Evolutionary conservation across 2,888 invertebrate genomes (phyloP).

Genomic region (Agriopis leucophaearia): DNA sequence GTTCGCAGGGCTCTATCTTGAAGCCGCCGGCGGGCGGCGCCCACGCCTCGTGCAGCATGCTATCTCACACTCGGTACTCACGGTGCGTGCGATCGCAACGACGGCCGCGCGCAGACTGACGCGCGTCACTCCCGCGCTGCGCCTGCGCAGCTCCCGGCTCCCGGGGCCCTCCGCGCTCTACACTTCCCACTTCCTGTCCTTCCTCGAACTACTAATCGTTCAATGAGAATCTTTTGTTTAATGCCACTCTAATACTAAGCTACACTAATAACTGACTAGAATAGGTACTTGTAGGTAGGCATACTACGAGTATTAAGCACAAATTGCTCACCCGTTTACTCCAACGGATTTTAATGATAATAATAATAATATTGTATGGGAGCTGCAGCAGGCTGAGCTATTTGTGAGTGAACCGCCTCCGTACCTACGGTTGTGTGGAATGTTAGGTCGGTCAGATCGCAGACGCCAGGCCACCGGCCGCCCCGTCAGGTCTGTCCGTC

Average conservation of each 20-base stretch:
- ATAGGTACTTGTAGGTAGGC: too few relatives aligned
- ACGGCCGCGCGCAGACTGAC: conserved; percentile 50
- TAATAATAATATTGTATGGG: too few relatives aligned
- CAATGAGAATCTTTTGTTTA: not conserved
- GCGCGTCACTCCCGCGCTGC: conserved; percentile 29
- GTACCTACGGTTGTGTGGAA: too few relatives aligned
- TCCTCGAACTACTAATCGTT: conserved; percentile 12
- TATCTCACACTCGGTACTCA: conserved; percentile 31
- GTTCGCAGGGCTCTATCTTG: conserved; percentile 68
- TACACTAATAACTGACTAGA: too few relatives aligned
- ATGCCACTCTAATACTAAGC: not conserved
- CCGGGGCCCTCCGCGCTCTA: conserved; percentile 20
- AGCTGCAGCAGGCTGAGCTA: too few relatives aligned
- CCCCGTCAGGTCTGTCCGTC: too few relatives aligned
- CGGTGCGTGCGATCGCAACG: conserved; percentile 47
- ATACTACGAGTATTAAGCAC: too few relatives aligned
- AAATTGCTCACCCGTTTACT: too few relatives aligned
- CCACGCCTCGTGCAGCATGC: conserved; percentile 79
- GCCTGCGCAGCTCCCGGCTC: conserved; percentile 22
- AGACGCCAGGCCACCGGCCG: too few relatives aligned
- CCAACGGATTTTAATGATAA: too few relatives aligned
- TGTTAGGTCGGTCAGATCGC: too few relatives aligned
- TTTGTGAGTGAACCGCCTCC: too few relatives aligned
- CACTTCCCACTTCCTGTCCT: conserved; percentile 10
- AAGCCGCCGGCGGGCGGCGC: conserved; percentile 45